Conservation (phyloP, 2,888 invertebrate genomes). For the Tinea pellionella region DNA sequence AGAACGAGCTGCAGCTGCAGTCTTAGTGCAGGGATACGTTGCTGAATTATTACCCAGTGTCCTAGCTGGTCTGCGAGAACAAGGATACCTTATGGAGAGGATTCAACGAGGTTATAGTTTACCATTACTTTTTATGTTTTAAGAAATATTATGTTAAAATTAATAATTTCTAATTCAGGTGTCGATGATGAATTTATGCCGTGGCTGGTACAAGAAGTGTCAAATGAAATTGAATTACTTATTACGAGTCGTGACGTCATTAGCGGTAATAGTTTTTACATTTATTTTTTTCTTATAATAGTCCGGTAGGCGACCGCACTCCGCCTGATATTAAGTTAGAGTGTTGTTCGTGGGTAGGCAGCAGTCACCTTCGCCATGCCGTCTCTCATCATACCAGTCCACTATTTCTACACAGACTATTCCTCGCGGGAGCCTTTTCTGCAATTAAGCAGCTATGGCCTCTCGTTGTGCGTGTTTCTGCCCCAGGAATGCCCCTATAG, state of each 20-base stretch:
- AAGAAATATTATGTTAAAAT: no score
- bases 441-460: no score
- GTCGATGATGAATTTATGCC: constrained; percentile 86
- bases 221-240: constrained; percentile 82
- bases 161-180: constrained; percentile 45
- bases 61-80: constrained; percentile 81
- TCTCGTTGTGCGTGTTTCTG: no score
- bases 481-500: no score
- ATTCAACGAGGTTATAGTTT: constrained; percentile 63
- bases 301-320: no score
- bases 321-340: no score
- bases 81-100: constrained; percentile 75
- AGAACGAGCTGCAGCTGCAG: constrained; percentile 83
- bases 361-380: no score
- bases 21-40: constrained; percentile 87
- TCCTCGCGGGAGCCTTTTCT: no score
- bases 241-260: constrained; percentile 85
- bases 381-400: no score
- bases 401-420: no score
- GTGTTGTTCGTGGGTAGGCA: no score
- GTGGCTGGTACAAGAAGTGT: constrained; percentile 87
- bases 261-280: constrained; percentile 62
- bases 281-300: background rate
- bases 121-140: background rate
- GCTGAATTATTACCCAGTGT: constrained; percentile 87